phyloP scores from a whole-genome alignment of 2,888 invertebrate genomes.

The Miltochrista miniata region DNA sequence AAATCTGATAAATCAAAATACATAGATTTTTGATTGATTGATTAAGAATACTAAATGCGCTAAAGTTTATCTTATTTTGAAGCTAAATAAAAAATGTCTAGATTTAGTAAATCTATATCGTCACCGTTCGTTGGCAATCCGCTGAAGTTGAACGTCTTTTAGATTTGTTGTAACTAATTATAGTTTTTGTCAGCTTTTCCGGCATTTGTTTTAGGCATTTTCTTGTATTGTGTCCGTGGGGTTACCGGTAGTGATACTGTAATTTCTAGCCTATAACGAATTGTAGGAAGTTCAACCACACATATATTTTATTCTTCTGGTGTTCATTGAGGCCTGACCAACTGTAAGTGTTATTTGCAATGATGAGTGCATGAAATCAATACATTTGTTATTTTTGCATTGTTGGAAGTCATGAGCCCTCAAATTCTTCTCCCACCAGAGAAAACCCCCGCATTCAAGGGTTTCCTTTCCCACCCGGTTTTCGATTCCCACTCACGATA shows the following conservation, averaged over 20 bases:
- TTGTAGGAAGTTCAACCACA: constrained; percentile 3
- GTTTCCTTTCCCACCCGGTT: no score
- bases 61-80: constrained; percentile 1
- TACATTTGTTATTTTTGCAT: no score
- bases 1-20: no score
- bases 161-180: constrained; percentile 49
- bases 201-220: constrained; percentile 51
- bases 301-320: background rate
- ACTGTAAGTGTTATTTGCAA: background rate
- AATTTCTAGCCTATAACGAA: constrained; percentile 3
- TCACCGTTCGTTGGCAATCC: constrained; percentile 40
- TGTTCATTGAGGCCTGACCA: background rate
- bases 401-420: no score
- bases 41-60: no score
- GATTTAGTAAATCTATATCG: constrained; percentile 13
- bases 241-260: constrained; percentile 28
- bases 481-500: no score
- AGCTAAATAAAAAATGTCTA: constrained; percentile 7
- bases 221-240: constrained; percentile 44
- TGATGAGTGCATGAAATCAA: background rate
- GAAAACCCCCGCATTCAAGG: no score
- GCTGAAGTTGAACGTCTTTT: constrained; percentile 40
- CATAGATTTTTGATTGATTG: no score
- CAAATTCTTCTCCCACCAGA: no score
- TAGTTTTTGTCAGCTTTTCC: constrained; percentile 53